These are phyloP conservation scores for Enteromius trimaculatus DNA, from an alignment of 2,797 vertebrate genomes.

Conservation along the genomic window DNA sequence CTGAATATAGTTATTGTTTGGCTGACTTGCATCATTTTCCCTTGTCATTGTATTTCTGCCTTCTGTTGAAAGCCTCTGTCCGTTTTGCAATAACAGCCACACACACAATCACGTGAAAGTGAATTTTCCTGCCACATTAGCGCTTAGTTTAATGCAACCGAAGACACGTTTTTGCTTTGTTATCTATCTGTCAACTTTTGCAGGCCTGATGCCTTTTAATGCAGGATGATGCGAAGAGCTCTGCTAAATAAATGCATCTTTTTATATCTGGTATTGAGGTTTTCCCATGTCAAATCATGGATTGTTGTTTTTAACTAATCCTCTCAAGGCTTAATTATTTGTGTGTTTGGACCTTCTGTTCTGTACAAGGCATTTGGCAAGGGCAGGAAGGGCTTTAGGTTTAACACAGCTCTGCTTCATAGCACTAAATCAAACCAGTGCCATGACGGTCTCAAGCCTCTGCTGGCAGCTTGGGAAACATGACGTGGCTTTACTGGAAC, in stretches of 20 bases:
- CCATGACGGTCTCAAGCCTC: slow-evolving; percentile 17
- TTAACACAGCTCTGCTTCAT: slow-evolving; percentile 49
- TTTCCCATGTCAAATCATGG: slow-evolving; percentile 5
- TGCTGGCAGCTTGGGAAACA: slow-evolving; percentile 27
- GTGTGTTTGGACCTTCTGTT: neutral
- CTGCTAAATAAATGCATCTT: slow-evolving; percentile 3
- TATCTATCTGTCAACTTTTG: slow-evolving; percentile 5
- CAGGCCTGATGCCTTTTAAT: neutral
- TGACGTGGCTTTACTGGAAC: slow-evolving; percentile 50
- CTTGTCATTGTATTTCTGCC: neutral
- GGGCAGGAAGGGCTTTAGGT: neutral
- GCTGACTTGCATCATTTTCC: slow-evolving; percentile 9
- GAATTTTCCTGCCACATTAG: neutral
- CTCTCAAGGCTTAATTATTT: slow-evolving; percentile 2
- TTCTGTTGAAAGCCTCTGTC: neutral
- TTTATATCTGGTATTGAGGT: neutral
- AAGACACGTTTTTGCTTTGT: neutral
- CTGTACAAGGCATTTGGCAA: neutral
- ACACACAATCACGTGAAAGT: neutral
- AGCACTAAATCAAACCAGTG: slow-evolving; percentile 20
- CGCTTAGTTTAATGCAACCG: neutral
- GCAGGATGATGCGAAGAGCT: neutral
- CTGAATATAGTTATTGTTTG: neutral
- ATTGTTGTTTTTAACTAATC: slow-evolving; percentile 6
- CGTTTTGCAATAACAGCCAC: neutral